Evolutionary conservation across 1,140 invertebrate genomes (phyloP).

Genomic region (Drosophila parabipectinata): DNA sequence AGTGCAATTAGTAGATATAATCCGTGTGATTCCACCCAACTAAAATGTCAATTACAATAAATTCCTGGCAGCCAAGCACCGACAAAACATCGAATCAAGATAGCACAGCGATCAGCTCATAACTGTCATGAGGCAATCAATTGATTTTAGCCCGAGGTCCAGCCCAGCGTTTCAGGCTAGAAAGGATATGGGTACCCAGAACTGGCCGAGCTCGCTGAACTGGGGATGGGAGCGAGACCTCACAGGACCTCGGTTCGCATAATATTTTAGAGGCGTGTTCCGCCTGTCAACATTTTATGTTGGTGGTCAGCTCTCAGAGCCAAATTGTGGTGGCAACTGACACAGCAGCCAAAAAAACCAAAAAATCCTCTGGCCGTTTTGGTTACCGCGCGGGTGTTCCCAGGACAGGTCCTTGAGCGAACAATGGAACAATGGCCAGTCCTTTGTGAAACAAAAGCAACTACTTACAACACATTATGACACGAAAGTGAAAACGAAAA

Average conservation of each 20-base stretch:
- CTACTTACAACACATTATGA: constrained; percentile 82
- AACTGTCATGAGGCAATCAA: constrained; percentile 75
- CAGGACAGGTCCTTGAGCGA: constrained; percentile 65
- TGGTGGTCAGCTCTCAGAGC: constrained; percentile 66
- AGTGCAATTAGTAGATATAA: constrained; percentile 75
- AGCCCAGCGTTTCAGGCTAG: not conserved
- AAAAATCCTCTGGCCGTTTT: constrained; percentile 42
- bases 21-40: constrained; percentile 76
- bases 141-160: constrained; percentile 57
- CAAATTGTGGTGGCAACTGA: constrained; percentile 70
- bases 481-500: constrained; percentile 59
- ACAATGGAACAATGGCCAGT: constrained; percentile 64
- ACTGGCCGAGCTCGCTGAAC: not conserved
- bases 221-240: constrained; percentile 45
- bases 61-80: constrained; percentile 55
- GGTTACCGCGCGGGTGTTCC: constrained; percentile 73
- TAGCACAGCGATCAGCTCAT: constrained; percentile 65
- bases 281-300: constrained; percentile 83
- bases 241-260: constrained; percentile 66
- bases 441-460: constrained; percentile 69
- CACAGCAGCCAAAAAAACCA: constrained; percentile 38
- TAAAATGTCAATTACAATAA: constrained; percentile 81
- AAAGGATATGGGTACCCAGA: constrained; percentile 4
- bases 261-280: constrained; percentile 82
- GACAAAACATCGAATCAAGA: constrained; percentile 54